phyloP scores from a whole-genome alignment of 2,113 vertebrate species.

The Ursus arctos region DNA sequence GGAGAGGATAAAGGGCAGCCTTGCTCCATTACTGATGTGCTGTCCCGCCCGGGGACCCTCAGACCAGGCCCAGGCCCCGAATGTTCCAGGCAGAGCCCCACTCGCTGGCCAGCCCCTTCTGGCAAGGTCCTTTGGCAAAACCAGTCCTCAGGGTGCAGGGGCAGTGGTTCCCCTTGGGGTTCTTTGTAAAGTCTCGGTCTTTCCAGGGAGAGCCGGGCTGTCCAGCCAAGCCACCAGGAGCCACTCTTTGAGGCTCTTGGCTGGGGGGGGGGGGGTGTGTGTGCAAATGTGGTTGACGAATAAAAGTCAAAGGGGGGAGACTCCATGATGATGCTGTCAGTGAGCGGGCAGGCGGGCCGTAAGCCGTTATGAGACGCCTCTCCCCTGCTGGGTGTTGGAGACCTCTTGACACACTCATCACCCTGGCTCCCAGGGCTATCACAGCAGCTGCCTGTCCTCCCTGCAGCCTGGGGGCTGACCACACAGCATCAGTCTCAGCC shows the following conservation, averaged over 20 bases:
- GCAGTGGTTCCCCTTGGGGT: fast-evolving
- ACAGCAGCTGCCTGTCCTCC: slow-evolving; percentile 69
- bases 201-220: background rate
- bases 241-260: background rate
- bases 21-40: background rate
- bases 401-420: slow-evolving; percentile 79
- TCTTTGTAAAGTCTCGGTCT: background rate
- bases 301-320: slow-evolving; percentile 55
- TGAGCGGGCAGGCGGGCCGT: slow-evolving; percentile 65
- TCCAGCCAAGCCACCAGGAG: background rate
- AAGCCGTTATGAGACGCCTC: slow-evolving; percentile 64
- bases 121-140: background rate
- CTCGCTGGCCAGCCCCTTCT: background rate
- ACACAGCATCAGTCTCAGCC: slow-evolving; percentile 77
- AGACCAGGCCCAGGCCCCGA: background rate
- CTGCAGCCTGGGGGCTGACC: slow-evolving; percentile 69
- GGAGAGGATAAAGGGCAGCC: background rate
- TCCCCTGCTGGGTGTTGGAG: slow-evolving; percentile 60
- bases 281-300: slow-evolving; percentile 33
- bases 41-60: background rate
- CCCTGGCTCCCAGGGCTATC: slow-evolving; percentile 77
- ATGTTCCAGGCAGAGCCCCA: background rate
- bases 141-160: background rate
- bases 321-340: slow-evolving; percentile 70
- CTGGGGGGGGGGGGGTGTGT: background rate